Evolutionary conservation across 2,113 vertebrate species (phyloP), one percentile per base, ranked within the genome.

Genomic region (Hoplias malabaricus): DNA sequence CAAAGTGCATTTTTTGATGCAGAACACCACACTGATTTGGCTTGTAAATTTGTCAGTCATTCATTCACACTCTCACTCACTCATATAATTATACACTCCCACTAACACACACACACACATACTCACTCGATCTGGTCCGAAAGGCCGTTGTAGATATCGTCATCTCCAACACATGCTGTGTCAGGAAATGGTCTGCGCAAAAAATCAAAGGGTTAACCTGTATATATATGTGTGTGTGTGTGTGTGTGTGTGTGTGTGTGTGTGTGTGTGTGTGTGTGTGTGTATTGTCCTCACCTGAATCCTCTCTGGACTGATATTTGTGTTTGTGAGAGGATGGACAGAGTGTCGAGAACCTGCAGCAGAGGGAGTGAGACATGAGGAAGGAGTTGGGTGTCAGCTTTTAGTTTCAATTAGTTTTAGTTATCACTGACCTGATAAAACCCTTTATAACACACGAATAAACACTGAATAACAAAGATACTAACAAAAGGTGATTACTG

Each of bases 81-180:
- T 67, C 21, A 48, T 34, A 43, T 6, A 72, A 36, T 11, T 33
- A 9, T 9, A 89, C 96, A 95, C 85, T 98, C 96, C 98, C 96
- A n/a, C n/a, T n/a, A n/a, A 78, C 74, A 74, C 65, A 71, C 21
- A 48, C 42, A 43, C 10, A 72, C 43, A 16, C 40, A 9, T 9
- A 89, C 96, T 95, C 85, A 98, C 96, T 98, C 96, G 0, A 98
- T 98, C 87, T 95, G 91, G 84, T 98, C 96, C 0, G 96, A 97
- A 19, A 98, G 91, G 46, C 95, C 95, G 0, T 89, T 97, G 89
- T 98, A 98, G 84, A 96, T 89, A 43, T 97, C 96, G 0, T 98
- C 95, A 8, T 98, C 95, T 0, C 89, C 83, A 46, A 90, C 23
- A n/a, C 86, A 91, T 3, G 92, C 93, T 25, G 93, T 94, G 0